These are phyloP conservation scores for Pemphigus obesinymphae DNA, from an alignment of 1,140 invertebrate species.

Conservation along the genomic window DNA sequence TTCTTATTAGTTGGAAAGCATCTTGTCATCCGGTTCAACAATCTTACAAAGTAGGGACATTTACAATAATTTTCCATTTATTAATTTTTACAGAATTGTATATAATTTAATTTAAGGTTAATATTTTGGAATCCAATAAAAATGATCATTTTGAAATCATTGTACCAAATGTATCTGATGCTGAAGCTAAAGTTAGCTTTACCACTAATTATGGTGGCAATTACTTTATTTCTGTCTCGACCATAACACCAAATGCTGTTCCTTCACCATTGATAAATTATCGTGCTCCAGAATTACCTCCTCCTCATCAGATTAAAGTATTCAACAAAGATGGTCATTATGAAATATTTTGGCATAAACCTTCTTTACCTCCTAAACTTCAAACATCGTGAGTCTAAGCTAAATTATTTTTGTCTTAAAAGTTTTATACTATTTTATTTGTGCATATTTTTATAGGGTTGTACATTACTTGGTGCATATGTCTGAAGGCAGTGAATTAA, in stretches of 20 bases:
- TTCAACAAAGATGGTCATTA: constrained; percentile 57
- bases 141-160: constrained; percentile 51
- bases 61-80: not conserved
- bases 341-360: constrained; percentile 60
- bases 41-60: constrained; percentile 57
- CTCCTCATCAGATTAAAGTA: constrained; percentile 63
- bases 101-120: constrained; percentile 35
- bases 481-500: constrained; percentile 22
- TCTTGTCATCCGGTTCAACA: constrained; percentile 54
- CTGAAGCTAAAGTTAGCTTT: constrained; percentile 48
- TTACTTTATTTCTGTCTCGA: constrained; percentile 58
- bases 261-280: constrained; percentile 53
- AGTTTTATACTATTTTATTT: not conserved
- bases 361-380: constrained; percentile 25
- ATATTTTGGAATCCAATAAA: constrained; percentile 55
- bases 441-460: not conserved
- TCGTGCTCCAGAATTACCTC: constrained; percentile 56
- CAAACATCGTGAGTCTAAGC: not conserved
- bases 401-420: not conserved
- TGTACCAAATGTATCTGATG: constrained; percentile 2
- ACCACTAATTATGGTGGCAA: constrained; percentile 59
- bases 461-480: constrained; percentile 33
- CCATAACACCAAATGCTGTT: constrained; percentile 52
- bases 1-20: constrained; percentile 54
- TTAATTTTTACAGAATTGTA: not conserved